Evolutionary conservation across 2,797 vertebrate species (phyloP).

Genomic region (Neolamprologus multifasciatus): DNA sequence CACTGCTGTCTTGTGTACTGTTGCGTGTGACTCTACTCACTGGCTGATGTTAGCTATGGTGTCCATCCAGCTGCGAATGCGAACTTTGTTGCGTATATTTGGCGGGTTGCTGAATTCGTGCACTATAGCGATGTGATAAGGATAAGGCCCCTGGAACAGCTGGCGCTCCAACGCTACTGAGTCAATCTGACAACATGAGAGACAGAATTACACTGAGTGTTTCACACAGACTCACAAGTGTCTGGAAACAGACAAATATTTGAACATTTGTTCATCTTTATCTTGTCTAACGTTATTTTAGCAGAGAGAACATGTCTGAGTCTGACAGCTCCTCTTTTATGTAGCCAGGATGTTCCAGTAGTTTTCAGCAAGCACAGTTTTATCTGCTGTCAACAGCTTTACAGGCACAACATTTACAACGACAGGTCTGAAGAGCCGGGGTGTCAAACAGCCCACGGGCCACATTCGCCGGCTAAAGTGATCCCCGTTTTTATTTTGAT

Average conservation of each 20-base stretch:
- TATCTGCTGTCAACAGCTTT: neutral
- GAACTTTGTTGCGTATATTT: constrained; percentile 96
- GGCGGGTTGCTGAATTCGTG: constrained; percentile 98
- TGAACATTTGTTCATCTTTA: neutral
- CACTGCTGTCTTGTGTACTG: neutral
- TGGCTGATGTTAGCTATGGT: constrained; percentile 98
- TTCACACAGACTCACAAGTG: neutral
- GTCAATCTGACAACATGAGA: constrained; percentile 78
- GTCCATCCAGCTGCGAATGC: constrained; percentile 98
- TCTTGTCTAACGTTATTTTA: accelerated
- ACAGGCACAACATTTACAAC: neutral
- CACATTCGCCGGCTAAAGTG: neutral
- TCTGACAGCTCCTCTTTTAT: neutral
- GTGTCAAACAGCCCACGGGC: neutral
- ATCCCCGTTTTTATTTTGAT: neutral
- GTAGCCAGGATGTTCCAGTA: neutral
- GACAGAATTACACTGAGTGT: neutral
- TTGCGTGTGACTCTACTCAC: constrained; percentile 71
- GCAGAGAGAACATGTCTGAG: neutral
- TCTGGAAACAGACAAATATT: neutral
- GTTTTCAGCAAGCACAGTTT: neutral
- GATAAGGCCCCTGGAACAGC: constrained; percentile 94
- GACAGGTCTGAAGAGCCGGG: neutral
- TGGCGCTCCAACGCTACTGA: constrained; percentile 89
- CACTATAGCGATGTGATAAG: constrained; percentile 95